phyloP scores from a whole-genome alignment of 92 coral and sea anemone species.

The Zoanthus sociatus region DNA sequence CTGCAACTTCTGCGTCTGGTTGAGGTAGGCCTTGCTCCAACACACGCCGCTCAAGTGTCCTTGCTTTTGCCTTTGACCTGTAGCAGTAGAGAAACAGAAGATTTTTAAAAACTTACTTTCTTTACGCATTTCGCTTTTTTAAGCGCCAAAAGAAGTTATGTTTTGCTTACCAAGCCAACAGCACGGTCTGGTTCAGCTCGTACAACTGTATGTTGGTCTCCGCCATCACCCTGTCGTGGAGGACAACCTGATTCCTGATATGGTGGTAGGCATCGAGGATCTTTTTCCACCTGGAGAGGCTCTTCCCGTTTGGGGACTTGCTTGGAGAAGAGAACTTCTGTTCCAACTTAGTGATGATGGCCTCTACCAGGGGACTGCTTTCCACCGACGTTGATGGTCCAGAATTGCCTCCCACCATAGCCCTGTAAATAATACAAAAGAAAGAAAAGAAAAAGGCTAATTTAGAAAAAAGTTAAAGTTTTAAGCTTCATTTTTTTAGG shows the following conservation, averaged over 20 bases:
- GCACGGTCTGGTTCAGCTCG: slow-evolving; percentile 53
- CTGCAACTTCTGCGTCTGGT: slow-evolving; percentile 9
- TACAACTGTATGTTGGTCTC: slow-evolving; percentile 46
- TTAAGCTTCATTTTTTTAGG: not conserved
- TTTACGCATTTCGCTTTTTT: not conserved
- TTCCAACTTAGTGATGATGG: slow-evolving; percentile 35
- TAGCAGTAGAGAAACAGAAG: not conserved
- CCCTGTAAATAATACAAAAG: slow-evolving; percentile 17
- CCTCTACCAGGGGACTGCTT: slow-evolving; percentile 66
- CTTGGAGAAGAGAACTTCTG: not conserved
- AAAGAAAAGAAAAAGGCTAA: not conserved
- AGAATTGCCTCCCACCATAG: slow-evolving; percentile 51
- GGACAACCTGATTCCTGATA: not conserved
- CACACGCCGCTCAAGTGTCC: slow-evolving; percentile 52
- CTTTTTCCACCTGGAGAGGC: slow-evolving; percentile 55
- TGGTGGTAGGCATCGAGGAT: slow-evolving; percentile 11
- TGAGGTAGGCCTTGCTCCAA: slow-evolving; percentile 55
- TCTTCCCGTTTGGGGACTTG: slow-evolving; percentile 10
- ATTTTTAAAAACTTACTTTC: not conserved
- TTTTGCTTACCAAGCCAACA: slow-evolving; percentile 21
- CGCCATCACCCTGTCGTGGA: slow-evolving; percentile 32
- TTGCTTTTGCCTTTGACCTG: slow-evolving; percentile 6
- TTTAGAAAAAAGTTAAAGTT: not conserved
- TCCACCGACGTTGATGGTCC: slow-evolving; percentile 61
- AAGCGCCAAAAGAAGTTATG: not conserved